Conservation (phyloP, 2,113 vertebrate species). For the Sus scrofa region DNA sequence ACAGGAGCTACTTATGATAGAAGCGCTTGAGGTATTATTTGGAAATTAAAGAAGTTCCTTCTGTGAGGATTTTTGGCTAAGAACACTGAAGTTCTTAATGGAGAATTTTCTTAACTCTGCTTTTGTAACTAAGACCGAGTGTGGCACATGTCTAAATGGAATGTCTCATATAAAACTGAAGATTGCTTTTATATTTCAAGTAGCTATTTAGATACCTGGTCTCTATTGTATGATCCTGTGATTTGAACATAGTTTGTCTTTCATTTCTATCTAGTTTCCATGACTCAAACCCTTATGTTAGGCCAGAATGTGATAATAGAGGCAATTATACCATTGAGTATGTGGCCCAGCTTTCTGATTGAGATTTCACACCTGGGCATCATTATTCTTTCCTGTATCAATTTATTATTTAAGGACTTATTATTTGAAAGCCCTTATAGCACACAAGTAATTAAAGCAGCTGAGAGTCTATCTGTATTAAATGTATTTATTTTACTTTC, state of each 20-base stretch:
- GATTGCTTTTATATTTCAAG: slow-evolving; percentile 81
- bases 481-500: slow-evolving; percentile 87
- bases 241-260: slow-evolving; percentile 82
- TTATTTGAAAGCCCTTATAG: slow-evolving; percentile 87
- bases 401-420: slow-evolving; percentile 90
- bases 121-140: slow-evolving; percentile 72
- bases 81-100: slow-evolving; percentile 7
- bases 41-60: slow-evolving; percentile 31
- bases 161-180: slow-evolving; percentile 75
- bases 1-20: neutral
- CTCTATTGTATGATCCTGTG: slow-evolving; percentile 80
- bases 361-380: slow-evolving; percentile 89
- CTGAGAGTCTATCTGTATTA: slow-evolving; percentile 83
- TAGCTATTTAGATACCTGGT: slow-evolving; percentile 83
- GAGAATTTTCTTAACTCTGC: slow-evolving; percentile 74
- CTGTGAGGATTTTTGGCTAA: slow-evolving; percentile 65
- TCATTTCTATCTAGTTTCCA: slow-evolving; percentile 83
- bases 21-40: slow-evolving; percentile 31
- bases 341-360: slow-evolving; percentile 80
- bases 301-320: slow-evolving; percentile 86
- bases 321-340: slow-evolving; percentile 87
- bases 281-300: slow-evolving; percentile 81
- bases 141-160: slow-evolving; percentile 76
- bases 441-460: slow-evolving; percentile 84
- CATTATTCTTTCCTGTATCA: slow-evolving; percentile 88